Conservation (phyloP, 2,113 vertebrate genomes). For the Heloderma charlesbogerti region DNA sequence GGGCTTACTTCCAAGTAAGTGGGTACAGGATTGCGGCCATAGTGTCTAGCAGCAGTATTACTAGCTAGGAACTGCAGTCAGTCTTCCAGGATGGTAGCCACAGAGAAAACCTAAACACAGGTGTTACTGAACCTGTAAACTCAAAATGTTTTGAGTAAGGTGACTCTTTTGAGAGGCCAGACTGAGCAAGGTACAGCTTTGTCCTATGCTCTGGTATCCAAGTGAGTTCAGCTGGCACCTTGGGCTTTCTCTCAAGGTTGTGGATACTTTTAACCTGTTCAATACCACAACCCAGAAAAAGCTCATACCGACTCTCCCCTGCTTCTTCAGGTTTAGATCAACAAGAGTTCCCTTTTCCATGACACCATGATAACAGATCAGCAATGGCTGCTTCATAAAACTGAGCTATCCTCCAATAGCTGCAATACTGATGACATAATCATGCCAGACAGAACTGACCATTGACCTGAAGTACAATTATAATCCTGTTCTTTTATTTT, state of each 20-base stretch:
- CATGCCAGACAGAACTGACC: not conserved
- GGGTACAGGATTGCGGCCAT: not conserved
- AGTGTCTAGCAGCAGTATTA: not conserved
- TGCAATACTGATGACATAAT: not conserved
- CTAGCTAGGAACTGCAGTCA: no score
- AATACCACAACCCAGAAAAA: not conserved
- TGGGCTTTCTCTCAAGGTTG: not conserved
- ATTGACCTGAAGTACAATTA: not conserved
- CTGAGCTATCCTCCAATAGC: not conserved
- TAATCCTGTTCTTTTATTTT: not conserved
- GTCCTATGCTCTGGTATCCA: not conserved
- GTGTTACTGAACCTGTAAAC: not conserved
- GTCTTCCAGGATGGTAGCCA: not conserved
- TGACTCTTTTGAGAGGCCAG: not conserved
- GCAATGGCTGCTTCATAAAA: not conserved
- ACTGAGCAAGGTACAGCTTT: not conserved
- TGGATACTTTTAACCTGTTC: no score
- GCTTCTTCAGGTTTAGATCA: not conserved
- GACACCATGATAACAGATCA: not conserved
- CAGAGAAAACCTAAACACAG: not conserved
- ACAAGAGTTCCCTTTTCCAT: not conserved
- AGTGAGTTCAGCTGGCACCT: not conserved
- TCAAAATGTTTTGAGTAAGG: not conserved
- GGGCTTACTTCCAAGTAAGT: no score
- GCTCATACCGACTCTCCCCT: no score